A percentile compares a stretch with the other conserved stretches of the same genome.
phyloP scores from a whole-genome alignment of 2,888 invertebrate genomes.

The Ennomos erosarius region DNA sequence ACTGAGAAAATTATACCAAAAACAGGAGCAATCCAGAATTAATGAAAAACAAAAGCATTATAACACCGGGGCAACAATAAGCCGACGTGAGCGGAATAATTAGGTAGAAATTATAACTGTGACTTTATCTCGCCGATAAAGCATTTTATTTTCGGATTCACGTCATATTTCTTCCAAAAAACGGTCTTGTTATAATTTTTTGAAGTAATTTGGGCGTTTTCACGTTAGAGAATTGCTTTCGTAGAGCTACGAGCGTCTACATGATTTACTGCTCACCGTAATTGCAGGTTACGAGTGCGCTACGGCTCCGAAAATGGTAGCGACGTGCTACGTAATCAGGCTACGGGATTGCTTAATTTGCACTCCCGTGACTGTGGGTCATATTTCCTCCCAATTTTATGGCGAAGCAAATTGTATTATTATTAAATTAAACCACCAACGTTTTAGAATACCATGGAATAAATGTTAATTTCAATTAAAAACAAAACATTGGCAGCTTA shows the following conservation, averaged over 20 bases:
- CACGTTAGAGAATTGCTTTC: slow-evolving; percentile 30
- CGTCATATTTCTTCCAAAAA: slow-evolving; percentile 16
- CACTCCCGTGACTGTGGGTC: slow-evolving; percentile 23
- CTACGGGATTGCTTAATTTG: slow-evolving; percentile 28
- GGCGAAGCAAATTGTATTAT: not conserved
- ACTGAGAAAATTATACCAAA: slow-evolving; percentile 8
- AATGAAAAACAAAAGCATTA: slow-evolving; percentile 50
- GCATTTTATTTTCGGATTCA: slow-evolving; percentile 1
- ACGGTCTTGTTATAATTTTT: slow-evolving; percentile 22
- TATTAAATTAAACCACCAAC: too few species aligned
- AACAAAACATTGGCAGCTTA: too few species aligned
- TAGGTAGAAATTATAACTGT: slow-evolving; percentile 46
- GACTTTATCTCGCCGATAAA: slow-evolving; percentile 18
- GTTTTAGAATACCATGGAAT: not conserved
- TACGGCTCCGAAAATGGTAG: slow-evolving; percentile 30
- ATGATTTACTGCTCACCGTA: slow-evolving; percentile 37
- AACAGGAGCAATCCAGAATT: slow-evolving; percentile 38
- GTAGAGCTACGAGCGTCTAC: slow-evolving; percentile 31
- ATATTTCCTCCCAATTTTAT: slow-evolving; percentile 20
- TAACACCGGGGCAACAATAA: slow-evolving; percentile 43
- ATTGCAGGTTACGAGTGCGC: slow-evolving; percentile 34
- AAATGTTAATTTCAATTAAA: not conserved
- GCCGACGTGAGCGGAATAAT: slow-evolving; percentile 49
- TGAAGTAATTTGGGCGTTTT: slow-evolving; percentile 20
- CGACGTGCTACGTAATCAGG: slow-evolving; percentile 32